These are phyloP conservation scores for Acipenser ruthenus DNA, from an alignment of 2,797 vertebrate genomes.

Conservation along the genomic window DNA sequence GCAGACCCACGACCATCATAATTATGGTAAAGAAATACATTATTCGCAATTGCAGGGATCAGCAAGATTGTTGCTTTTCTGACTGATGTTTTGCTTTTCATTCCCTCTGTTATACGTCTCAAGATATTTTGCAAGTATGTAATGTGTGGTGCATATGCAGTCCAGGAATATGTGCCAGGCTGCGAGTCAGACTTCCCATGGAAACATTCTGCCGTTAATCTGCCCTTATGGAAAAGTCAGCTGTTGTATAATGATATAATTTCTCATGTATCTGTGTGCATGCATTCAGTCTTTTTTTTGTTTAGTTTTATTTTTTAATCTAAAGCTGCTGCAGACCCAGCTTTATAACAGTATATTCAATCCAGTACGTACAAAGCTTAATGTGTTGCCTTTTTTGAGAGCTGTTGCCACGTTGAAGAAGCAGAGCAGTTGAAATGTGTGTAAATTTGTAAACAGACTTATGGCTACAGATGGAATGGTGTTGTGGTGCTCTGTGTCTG, in stretches of 20 bases:
- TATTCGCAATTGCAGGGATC: not conserved
- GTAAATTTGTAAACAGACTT: not conserved
- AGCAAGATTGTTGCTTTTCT: not conserved
- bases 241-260: not conserved
- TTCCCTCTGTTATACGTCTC: not conserved
- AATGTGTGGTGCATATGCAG: not conserved
- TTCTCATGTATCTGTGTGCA: constrained; percentile 5
- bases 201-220: not conserved
- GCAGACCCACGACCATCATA: constrained; percentile 79
- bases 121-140: not conserved
- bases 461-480: not conserved
- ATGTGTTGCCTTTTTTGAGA: not conserved
- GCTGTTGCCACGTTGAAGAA: not conserved
- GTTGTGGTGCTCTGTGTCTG: not conserved
- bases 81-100: not conserved
- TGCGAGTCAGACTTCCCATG: not conserved
- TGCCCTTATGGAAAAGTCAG: constrained; percentile 10
- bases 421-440: not conserved
- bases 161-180: not conserved
- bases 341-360: not conserved
- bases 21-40: constrained; percentile 74
- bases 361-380: not conserved
- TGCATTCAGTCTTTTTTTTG: not conserved
- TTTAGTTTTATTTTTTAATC: not conserved
- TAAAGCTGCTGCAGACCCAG: not conserved